Percentiles rank a stretch among this genome's conserved stretches.
These are phyloP conservation scores for Lamprotornis superbus DNA, from an alignment of 2,113 vertebrate genomes.

Conservation along the genomic window DNA sequence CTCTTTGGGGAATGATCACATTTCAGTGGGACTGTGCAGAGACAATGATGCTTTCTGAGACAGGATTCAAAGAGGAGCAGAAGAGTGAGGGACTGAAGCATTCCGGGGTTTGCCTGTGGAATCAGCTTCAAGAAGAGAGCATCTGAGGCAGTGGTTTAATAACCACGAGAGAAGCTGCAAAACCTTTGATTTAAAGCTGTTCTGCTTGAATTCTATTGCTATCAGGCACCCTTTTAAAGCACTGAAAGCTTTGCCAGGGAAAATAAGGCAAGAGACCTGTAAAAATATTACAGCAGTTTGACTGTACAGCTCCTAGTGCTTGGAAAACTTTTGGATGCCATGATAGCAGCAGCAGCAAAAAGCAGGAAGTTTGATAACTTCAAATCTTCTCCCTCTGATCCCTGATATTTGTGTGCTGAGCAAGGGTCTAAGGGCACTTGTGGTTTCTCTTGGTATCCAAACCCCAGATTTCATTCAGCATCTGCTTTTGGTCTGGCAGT, in stretches of 20 bases:
- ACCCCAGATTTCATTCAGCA: neutral
- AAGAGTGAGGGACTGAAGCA: neutral
- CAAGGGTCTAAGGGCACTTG: neutral
- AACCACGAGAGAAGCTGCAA: neutral
- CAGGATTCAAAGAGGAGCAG: neutral
- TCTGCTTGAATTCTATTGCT: neutral
- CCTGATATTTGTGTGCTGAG: neutral
- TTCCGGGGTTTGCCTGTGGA: neutral
- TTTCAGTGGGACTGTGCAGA: neutral
- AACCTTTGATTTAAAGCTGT: neutral
- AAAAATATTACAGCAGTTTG: neutral
- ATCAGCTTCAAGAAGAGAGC: neutral
- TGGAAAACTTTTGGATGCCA: neutral
- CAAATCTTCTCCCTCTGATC: neutral
- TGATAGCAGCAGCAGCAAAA: neutral
- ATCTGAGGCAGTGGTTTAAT: neutral
- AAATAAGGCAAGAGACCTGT: neutral
- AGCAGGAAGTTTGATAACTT: neutral
- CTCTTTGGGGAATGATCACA: neutral
- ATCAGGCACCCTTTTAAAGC: neutral
- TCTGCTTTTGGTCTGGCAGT: neutral
- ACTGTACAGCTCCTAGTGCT: neutral
- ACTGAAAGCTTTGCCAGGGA: neutral
- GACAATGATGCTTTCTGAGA: neutral
- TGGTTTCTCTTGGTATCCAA: accelerated